Conservation (phyloP, 2,888 invertebrate genomes). For the Dilophus febrilis region DNA sequence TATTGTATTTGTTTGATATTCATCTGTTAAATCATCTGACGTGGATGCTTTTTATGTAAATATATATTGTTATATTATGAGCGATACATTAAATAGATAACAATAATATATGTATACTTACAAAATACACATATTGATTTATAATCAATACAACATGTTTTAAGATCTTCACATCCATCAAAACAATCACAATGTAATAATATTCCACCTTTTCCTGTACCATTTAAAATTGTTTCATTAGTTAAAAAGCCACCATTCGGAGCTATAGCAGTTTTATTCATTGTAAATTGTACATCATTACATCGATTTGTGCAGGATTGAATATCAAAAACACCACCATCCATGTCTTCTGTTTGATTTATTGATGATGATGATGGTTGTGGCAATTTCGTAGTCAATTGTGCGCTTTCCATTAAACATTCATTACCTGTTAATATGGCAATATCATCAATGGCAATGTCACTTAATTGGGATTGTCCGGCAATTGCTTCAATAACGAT, state of each 20-base stretch:
- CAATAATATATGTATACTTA: too few species aligned
- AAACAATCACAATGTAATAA: conserved; percentile 39
- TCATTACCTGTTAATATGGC: conserved; percentile 35
- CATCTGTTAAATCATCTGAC: too few species aligned
- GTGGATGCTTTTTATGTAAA: too few species aligned
- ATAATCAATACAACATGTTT: conserved; percentile 52
- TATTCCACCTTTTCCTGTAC: conserved; percentile 11
- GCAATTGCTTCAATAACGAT: conserved; percentile 60
- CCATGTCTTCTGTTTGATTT: conserved; percentile 7
- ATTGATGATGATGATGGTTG: too few species aligned
- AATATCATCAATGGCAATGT: conserved; percentile 70
- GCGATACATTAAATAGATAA: too few species aligned
- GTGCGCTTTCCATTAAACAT: conserved; percentile 11
- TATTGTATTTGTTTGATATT: too few species aligned
- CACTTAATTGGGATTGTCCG: conserved; percentile 48
- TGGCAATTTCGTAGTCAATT: conserved; percentile 1
- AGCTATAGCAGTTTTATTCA: too few species aligned
- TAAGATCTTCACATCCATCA: conserved; percentile 33
- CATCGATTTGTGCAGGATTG: conserved; percentile 39
- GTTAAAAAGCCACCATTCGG: too few species aligned
- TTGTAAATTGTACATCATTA: conserved; percentile 12
- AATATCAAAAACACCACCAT: conserved; percentile 20
- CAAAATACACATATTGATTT: conserved; percentile 34
- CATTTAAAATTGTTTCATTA: not conserved
- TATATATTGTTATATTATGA: too few species aligned